These are phyloP conservation scores for Leucoptera coffeella DNA, from an alignment of 2,888 invertebrate genomes.

Conservation along the genomic window DNA sequence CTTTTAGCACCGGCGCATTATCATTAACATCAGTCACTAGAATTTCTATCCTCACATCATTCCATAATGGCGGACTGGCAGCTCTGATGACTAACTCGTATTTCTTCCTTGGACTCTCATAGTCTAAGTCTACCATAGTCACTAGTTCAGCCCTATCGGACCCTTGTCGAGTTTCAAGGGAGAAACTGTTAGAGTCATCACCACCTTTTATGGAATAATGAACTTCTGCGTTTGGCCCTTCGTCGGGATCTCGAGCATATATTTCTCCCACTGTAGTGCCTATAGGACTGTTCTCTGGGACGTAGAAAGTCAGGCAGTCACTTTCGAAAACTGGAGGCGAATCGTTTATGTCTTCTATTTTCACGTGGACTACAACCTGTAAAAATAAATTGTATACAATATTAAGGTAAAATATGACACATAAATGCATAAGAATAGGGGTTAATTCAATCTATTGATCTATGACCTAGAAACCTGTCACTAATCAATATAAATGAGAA, in stretches of 20 bases:
- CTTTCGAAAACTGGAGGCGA: conserved; percentile 86
- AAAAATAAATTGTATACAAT: too few relatives aligned
- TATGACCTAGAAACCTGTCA: too few relatives aligned
- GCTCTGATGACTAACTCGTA: conserved; percentile 87
- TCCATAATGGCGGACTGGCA: conserved; percentile 82
- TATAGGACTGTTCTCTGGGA: conserved; percentile 93
- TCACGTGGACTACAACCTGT: conserved; percentile 68
- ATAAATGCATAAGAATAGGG: too few relatives aligned
- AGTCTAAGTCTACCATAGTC: conserved; percentile 89
- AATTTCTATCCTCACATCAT: conserved; percentile 83
- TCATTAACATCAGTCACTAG: conserved; percentile 92
- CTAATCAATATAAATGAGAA: not conserved
- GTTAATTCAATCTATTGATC: too few relatives aligned
- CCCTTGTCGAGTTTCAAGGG: conserved; percentile 72
- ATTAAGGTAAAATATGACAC: too few relatives aligned
- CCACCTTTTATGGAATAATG: conserved; percentile 94
- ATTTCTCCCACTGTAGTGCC: conserved; percentile 91
- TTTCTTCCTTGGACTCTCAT: conserved; percentile 87
- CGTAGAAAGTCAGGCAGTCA: conserved; percentile 80
- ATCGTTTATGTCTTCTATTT: conserved; percentile 84
- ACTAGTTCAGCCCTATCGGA: conserved; percentile 82
- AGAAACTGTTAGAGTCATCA: conserved; percentile 83
- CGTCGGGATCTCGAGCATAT: conserved; percentile 86
- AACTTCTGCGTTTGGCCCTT: conserved; percentile 84
- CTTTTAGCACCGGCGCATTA: conserved; percentile 85